These are phyloP conservation scores for Montipora capitata DNA, from an alignment of 92 coral and sea anemone genomes.

Conservation along the genomic window DNA sequence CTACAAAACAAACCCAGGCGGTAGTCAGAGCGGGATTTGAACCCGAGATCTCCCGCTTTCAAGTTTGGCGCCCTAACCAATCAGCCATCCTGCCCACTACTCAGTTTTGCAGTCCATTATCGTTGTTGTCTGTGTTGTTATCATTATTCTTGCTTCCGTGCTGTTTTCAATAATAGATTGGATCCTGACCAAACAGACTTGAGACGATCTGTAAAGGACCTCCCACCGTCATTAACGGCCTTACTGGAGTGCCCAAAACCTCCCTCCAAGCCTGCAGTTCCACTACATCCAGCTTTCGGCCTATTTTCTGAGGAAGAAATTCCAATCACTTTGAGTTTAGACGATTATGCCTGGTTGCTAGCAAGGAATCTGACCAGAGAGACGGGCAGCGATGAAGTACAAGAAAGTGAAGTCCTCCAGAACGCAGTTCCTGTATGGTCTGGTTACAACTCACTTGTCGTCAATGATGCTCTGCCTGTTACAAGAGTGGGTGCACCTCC, in stretches of 20 bases:
- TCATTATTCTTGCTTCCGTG: not conserved
- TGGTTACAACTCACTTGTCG: not conserved
- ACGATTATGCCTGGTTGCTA: not conserved
- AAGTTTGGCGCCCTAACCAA: not conserved
- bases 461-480: not conserved
- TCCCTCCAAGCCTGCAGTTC: conserved; percentile 46
- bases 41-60: not conserved
- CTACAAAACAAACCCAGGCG: not conserved
- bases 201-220: conserved; percentile 19
- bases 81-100: not conserved
- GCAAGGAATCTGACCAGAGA: not conserved
- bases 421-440: not conserved
- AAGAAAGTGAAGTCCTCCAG: not conserved
- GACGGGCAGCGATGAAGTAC: not conserved
- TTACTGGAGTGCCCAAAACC: conserved; percentile 56
- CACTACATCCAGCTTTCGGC: conserved; percentile 36
- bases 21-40: not conserved
- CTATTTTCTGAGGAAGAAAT: conserved; percentile 39
- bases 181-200: not conserved
- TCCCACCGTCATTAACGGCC: conserved; percentile 33
- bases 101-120: not conserved
- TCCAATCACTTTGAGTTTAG: conserved; percentile 13
- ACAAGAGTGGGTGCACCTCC: not conserved
- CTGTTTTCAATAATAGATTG: not conserved
- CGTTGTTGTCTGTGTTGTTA: not conserved